These are phyloP conservation scores for Morone chrysops DNA, from an alignment of 2,113 vertebrate species.

Conservation along the genomic window DNA sequence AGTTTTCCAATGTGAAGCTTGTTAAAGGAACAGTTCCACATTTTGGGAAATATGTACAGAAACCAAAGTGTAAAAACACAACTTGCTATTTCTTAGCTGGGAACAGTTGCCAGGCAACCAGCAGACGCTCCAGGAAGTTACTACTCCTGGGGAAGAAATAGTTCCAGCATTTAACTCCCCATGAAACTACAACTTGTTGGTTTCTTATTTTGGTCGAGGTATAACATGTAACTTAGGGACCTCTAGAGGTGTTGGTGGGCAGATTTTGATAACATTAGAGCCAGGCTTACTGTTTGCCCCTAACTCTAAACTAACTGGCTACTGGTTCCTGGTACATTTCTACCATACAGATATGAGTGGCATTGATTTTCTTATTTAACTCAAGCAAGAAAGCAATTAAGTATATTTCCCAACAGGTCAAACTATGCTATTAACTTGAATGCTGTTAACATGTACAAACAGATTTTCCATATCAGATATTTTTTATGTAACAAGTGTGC, in stretches of 20 bases:
- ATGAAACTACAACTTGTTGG: not conserved
- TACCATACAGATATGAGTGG: not conserved
- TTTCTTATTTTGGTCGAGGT: not conserved
- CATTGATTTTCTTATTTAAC: not conserved
- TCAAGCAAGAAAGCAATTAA: not conserved
- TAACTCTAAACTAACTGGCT: not conserved
- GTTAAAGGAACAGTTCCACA: conserved; percentile 4
- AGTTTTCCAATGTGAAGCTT: not conserved
- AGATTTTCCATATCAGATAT: conserved; percentile 5
- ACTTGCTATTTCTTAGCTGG: too few species aligned
- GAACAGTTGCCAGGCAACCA: not conserved
- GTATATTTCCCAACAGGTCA: not conserved
- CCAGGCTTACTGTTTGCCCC: not conserved
- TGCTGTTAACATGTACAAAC: not conserved
- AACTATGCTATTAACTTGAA: not conserved
- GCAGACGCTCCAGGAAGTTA: not conserved
- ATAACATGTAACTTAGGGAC: not conserved
- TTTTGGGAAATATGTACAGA: too few species aligned
- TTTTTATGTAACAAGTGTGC: not conserved
- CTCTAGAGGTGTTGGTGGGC: not conserved
- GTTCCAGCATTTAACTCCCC: not conserved
- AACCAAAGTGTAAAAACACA: too few species aligned
- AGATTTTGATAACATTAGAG: not conserved
- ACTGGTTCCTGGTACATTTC: not conserved
- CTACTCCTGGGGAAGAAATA: not conserved